These are phyloP conservation scores for Astyanax mexicanus DNA, from an alignment of 2,797 vertebrate species.

Conservation along the genomic window DNA sequence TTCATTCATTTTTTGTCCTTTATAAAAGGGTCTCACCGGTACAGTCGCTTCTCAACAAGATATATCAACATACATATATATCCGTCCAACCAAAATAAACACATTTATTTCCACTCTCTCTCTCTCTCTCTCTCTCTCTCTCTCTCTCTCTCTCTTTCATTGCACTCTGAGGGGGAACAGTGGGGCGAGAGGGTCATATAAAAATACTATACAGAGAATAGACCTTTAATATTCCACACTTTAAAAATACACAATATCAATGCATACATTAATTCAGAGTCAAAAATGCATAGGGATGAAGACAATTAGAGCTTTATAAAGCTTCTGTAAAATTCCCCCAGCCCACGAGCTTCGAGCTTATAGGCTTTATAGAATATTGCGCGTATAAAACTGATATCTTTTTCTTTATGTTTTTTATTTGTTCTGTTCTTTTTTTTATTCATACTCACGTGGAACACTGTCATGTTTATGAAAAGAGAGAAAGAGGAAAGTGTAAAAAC, in stretches of 20 bases:
- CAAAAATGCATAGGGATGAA: conserved; percentile 91
- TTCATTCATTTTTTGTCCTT: conserved; percentile 72
- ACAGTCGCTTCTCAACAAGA: conserved; percentile 82
- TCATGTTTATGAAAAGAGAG: conserved; percentile 24
- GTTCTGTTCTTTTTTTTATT: too few relatives aligned
- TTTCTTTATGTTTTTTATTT: too few relatives aligned
- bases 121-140: conserved; percentile 82
- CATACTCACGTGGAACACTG: conserved; percentile 69
- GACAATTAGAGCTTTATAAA: conserved; percentile 76
- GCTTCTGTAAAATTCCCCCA: conserved; percentile 78
- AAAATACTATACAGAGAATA: conserved; percentile 99
- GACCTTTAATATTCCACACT: conserved; percentile 88
- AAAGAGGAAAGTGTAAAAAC: conserved; percentile 11
- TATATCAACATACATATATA: conserved; percentile 75
- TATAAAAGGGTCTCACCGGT: conserved; percentile 78
- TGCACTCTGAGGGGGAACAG: conserved; percentile 78
- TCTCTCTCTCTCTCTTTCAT: conserved; percentile 82
- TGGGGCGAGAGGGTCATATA: conserved; percentile 77
- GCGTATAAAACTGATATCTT: conserved; percentile 76
- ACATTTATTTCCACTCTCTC: conserved; percentile 75
- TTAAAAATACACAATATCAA: conserved; percentile 90
- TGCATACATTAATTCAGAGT: conserved; percentile 79
- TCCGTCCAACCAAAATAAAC: conserved; percentile 80
- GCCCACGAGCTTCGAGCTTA: conserved; percentile 69
- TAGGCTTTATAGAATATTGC: conserved; percentile 82